These are phyloP conservation scores for Hylyphantes graminicola DNA, from an alignment of 1,140 invertebrate species.

Conservation along the genomic window DNA sequence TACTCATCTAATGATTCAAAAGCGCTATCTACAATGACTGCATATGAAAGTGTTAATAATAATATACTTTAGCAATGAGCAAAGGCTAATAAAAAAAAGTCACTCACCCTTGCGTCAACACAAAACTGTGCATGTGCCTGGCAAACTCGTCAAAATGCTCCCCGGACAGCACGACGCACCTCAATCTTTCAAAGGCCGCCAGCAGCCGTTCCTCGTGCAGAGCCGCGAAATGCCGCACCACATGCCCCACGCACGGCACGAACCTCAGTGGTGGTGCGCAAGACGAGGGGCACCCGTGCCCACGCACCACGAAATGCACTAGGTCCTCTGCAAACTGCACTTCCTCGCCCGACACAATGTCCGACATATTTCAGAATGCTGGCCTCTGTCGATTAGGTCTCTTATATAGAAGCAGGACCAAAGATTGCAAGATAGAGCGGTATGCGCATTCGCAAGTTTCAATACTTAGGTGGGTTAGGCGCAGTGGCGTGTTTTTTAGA, in stretches of 20 bases:
- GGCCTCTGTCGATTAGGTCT: too few relatives aligned
- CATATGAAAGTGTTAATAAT: too few relatives aligned
- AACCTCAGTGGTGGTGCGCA: neutral
- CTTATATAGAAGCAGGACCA: too few relatives aligned
- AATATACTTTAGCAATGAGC: too few relatives aligned
- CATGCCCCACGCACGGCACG: slow-evolving; percentile 29
- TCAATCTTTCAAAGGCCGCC: slow-evolving; percentile 13
- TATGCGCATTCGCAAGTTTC: too few relatives aligned
- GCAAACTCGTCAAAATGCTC: slow-evolving; percentile 43
- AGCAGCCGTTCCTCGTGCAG: slow-evolving; percentile 27
- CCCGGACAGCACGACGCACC: slow-evolving; percentile 22
- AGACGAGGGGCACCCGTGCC: slow-evolving; percentile 24
- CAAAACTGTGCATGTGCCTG: slow-evolving; percentile 15
- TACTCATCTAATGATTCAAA: too few relatives aligned
- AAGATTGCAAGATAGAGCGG: too few relatives aligned
- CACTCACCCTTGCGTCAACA: too few relatives aligned
- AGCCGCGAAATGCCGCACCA: neutral
- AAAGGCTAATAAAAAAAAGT: too few relatives aligned
- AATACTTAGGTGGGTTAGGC: too few relatives aligned
- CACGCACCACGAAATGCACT: slow-evolving; percentile 38
- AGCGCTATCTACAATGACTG: too few relatives aligned
- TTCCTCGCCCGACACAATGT: neutral
- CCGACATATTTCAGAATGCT: neutral
- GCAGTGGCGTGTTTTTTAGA: too few relatives aligned
- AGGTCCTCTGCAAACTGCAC: slow-evolving; percentile 18